phyloP scores from a whole-genome alignment of 1,140 invertebrate genomes.

The Artemia franciscana region DNA sequence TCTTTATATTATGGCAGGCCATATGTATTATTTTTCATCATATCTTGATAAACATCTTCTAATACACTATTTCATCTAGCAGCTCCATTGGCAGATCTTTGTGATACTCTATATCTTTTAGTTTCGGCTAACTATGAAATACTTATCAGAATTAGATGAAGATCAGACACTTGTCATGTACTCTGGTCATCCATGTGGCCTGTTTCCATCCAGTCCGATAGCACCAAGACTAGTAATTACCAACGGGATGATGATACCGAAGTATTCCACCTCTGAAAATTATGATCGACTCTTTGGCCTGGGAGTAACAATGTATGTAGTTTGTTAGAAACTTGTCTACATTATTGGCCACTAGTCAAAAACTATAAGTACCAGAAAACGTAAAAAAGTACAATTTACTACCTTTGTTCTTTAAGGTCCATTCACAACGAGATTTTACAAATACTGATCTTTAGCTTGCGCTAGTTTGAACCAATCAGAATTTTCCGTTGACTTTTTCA shows the following conservation, averaged over 20 bases:
- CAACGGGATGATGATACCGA: slow-evolving; percentile 45
- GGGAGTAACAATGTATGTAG: slow-evolving; percentile 33
- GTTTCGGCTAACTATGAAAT: slow-evolving; percentile 36
- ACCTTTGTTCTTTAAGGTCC: no score
- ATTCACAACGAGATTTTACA: no score
- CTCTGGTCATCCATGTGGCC: slow-evolving; percentile 38
- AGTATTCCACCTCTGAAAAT: slow-evolving; percentile 31
- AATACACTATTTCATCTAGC: no score
- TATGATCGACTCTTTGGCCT: slow-evolving; percentile 34
- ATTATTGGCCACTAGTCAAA: neutral
- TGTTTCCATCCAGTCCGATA: slow-evolving; percentile 27
- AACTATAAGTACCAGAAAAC: neutral
- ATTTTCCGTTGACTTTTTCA: neutral
- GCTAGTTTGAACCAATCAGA: no score
- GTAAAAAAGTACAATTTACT: no score
- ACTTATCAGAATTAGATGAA: slow-evolving; percentile 31
- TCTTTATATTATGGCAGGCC: no score
- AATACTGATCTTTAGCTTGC: no score
- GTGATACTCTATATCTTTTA: no score
- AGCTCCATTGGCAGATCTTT: no score
- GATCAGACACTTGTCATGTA: slow-evolving; percentile 37
- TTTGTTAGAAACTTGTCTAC: no score
- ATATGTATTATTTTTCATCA: no score
- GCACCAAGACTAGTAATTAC: slow-evolving; percentile 38
- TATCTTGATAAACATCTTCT: no score